Conservation (phyloP, 37 sponge, comb jelly and placozoan genomes). For the Corticium candelabrum region DNA sequence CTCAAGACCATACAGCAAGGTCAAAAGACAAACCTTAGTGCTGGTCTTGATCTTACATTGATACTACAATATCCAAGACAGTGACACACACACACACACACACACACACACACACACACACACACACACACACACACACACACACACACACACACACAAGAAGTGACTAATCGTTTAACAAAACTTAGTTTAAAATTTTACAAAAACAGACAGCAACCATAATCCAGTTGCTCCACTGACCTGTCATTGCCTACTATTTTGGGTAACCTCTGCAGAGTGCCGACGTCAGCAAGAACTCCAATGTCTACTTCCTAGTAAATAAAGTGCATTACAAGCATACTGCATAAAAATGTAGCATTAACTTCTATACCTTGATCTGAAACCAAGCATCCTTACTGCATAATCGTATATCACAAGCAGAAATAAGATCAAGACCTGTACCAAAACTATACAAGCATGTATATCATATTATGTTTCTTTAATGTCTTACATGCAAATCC, state of each 20-base stretch:
- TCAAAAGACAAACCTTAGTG: too few species aligned
- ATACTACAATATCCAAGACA: too few species aligned
- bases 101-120: background rate
- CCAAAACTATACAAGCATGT: background rate
- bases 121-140: background rate
- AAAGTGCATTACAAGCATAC: too few species aligned
- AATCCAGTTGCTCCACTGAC: constrained; percentile 17
- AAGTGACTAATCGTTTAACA: too few species aligned
- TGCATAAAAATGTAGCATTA: constrained; percentile 3
- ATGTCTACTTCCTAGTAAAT: constrained; percentile 79
- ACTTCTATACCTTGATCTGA: constrained; percentile 83
- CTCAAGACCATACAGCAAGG: too few species aligned
- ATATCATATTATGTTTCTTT: background rate
- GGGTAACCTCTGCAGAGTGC: constrained; percentile 89
- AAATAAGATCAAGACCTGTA: constrained; percentile 71
- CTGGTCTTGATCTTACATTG: too few species aligned
- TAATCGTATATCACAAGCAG: constrained; percentile 73
- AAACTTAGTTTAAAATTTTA: background rate
- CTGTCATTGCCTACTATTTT: constrained; percentile 80
- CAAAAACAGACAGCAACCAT: background rate
- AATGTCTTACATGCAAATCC: too few species aligned
- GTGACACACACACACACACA: too few species aligned
- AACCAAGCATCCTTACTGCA: constrained; percentile 58
- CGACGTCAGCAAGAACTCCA: constrained; percentile 88
- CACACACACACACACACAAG: constrained; percentile 13